These are phyloP conservation scores for Hemitrygon akajei DNA, from an alignment of 2,797 vertebrate genomes.

Conservation along the genomic window DNA sequence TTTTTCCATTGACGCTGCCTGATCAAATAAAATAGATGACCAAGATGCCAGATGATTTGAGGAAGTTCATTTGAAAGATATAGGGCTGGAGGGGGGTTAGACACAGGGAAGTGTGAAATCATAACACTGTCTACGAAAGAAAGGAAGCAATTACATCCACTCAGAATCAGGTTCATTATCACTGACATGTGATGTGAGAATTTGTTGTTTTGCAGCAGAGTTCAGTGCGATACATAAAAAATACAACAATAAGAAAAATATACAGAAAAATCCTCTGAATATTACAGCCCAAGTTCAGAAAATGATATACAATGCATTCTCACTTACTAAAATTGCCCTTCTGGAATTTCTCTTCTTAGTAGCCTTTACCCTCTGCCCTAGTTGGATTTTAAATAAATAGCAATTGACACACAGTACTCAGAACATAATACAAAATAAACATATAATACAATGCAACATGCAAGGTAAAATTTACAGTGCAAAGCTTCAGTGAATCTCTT, in stretches of 20 bases:
- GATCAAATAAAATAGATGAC: too few relatives aligned
- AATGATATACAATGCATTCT: background rate
- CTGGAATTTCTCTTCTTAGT: background rate
- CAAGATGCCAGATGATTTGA: too few relatives aligned
- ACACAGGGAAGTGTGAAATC: background rate
- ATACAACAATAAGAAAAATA: too few relatives aligned
- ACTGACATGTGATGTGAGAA: too few relatives aligned
- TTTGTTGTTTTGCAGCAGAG: too few relatives aligned
- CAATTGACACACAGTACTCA: background rate
- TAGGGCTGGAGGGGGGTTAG: background rate
- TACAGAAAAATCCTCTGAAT: background rate
- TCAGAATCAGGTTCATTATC: too few relatives aligned
- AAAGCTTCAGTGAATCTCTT: background rate
- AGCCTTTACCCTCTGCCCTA: background rate
- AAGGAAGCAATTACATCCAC: background rate
- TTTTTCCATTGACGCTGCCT: too few relatives aligned
- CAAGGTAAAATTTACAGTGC: background rate
- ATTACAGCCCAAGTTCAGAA: background rate
- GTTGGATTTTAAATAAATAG: background rate
- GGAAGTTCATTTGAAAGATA: background rate
- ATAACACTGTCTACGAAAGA: background rate
- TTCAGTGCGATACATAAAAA: too few relatives aligned
- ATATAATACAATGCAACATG: background rate
- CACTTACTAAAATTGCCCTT: background rate
- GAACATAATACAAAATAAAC: background rate